Evolutionary conservation across 2,888 invertebrate genomes (phyloP), one percentile per base, ranked within the genome.

Genomic region (Zhuqinia jingwanae): DNA sequence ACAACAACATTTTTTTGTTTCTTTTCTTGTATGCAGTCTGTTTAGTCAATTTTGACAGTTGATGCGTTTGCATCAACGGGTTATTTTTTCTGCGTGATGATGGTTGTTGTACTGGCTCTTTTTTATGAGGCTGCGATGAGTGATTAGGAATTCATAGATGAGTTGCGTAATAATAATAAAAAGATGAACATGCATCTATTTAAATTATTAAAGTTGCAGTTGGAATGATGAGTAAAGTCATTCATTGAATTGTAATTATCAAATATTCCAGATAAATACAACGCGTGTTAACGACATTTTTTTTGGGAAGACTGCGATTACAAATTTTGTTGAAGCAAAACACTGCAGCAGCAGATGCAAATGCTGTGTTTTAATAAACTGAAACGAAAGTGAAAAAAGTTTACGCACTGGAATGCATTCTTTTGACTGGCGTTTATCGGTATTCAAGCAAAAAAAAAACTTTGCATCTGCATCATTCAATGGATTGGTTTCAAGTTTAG

Each of bases 51-150:
- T 77, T 68, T 77, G 84, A 84, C 84, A 84, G 84, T 84, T 84
- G 84, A 84, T 68, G 84, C 36, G 36, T 8, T 36, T 36, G 36
- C 84, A 84, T 84, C 84, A 77, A 84, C 63, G 84, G 65, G 25
- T 83, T n/a, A n/a, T 8, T 84, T 70, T 68, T 56, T 56, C 1
- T 65, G 58, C 30, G 63, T 76, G n/a, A n/a, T n/a, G n/a, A n/a
- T 73, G 70, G 36, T 36, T 36, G 36, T 36, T 36, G 22, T 73
- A 47, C 47, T 17, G 63, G 47, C 70, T 36, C 36, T 65, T 77
- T n/a, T 84, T 84, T 77, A 84, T 76, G 77, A 58, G 76, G 20
- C 27, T 68, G 84, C n/a, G n/a, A 77, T 84, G 84, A 84, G 77
- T 84, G 84, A 84, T 65, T 83, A 42, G 58, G 36, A 76, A 45